Conservation (phyloP, 2,113 vertebrate species). For the Balaeniceps rex region DNA sequence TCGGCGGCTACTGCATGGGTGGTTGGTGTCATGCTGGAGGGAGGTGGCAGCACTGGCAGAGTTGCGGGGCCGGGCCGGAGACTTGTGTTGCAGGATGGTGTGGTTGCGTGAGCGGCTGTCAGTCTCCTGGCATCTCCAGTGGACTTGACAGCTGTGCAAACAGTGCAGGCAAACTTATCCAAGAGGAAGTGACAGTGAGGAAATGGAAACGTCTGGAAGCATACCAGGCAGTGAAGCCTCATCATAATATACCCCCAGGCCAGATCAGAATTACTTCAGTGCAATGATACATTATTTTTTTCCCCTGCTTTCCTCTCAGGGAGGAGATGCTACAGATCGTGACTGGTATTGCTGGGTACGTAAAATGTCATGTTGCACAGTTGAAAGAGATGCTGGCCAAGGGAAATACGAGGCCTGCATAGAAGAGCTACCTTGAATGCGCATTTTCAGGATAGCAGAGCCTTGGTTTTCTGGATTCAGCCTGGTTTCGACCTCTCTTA, state of each 20-base stretch:
- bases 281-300: not conserved
- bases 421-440: not conserved
- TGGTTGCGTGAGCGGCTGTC: not conserved
- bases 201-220: slow-evolving; percentile 54
- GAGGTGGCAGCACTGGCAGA: not conserved
- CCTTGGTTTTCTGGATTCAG: not conserved
- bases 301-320: not conserved
- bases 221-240: slow-evolving; percentile 20
- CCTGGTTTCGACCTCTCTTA: not conserved
- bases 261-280: slow-evolving; percentile 53
- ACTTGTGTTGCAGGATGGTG: not conserved
- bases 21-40: rapidly evolving
- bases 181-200: slow-evolving; percentile 49
- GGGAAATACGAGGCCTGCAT: not conserved
- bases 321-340: not conserved
- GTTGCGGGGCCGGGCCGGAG: not conserved
- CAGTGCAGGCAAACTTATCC: not conserved
- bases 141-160: slow-evolving; percentile 37
- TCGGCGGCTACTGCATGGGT: too few relatives aligned
- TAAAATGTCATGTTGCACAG: not conserved
- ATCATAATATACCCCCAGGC: slow-evolving; percentile 12
- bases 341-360: not conserved
- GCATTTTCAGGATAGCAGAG: not conserved
- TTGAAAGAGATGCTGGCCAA: not conserved
- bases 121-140: not conserved